These are phyloP conservation scores for Paradoxurus hermaphroditus DNA, from an alignment of 2,113 vertebrate species.

Conservation along the genomic window DNA sequence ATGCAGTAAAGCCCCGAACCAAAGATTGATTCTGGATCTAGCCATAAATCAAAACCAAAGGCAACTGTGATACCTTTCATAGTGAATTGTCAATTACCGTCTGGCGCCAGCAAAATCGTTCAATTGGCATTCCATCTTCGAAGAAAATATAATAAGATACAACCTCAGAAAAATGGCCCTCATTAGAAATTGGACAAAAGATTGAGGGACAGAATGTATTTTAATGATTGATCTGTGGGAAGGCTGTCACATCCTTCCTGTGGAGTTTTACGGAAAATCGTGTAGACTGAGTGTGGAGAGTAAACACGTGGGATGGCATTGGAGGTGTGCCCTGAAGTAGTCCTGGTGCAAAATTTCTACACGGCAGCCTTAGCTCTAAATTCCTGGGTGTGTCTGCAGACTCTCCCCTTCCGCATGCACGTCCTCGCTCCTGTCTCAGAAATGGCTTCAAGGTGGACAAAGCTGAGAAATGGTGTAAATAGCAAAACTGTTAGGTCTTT, in stretches of 20 bases:
- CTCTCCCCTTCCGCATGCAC: background rate
- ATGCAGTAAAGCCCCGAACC: background rate
- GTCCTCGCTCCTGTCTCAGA: background rate
- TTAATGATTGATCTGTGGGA: background rate
- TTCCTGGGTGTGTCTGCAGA: background rate
- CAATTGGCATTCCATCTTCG: background rate
- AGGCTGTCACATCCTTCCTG: background rate
- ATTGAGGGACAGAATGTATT: background rate
- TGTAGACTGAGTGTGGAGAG: background rate
- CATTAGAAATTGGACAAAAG: background rate
- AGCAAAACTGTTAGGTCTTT: background rate
- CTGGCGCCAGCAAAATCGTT: constrained; percentile 21
- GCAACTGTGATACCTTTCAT: background rate
- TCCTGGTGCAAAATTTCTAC: background rate
- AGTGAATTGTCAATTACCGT: constrained; percentile 22
- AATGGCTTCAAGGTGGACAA: background rate
- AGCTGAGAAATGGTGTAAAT: background rate
- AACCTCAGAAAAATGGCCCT: constrained; percentile 27
- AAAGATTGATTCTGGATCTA: constrained; percentile 5
- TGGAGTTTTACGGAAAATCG: background rate
- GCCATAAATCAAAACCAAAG: constrained; percentile 43
- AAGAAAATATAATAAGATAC: constrained; percentile 35
- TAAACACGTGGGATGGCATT: too few relatives aligned
- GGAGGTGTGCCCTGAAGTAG: background rate
- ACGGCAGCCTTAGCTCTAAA: background rate